phyloP scores from a whole-genome alignment of 2,888 invertebrate genomes.

The Dynastes hyllus region DNA sequence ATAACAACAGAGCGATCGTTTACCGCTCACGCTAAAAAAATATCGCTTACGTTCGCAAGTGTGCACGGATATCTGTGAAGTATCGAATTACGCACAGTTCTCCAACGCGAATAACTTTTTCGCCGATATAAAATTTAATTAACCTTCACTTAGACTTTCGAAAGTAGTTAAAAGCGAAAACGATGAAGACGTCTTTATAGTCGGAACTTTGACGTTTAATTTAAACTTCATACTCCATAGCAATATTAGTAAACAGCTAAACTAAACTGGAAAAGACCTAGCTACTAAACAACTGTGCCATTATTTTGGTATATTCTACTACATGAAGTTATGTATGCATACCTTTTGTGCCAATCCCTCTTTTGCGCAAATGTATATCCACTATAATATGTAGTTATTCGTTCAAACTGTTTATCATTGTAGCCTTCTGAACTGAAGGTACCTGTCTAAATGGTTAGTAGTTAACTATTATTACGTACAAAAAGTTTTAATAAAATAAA shows the following conservation, averaged over 20 bases:
- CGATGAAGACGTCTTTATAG: conserved; percentile 48
- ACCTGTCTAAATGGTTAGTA: too few relatives aligned
- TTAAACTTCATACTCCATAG: conserved; percentile 26
- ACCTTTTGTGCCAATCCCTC: too few relatives aligned
- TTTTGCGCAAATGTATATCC: too few relatives aligned
- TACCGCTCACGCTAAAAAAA: conserved; percentile 2
- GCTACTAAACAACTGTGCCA: not conserved
- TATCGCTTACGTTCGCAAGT: conserved; percentile 1
- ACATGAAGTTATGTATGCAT: too few relatives aligned
- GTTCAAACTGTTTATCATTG: too few relatives aligned
- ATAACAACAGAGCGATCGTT: conserved; percentile 17
- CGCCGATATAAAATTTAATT: conserved; percentile 30
- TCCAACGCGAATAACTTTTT: conserved; percentile 8
- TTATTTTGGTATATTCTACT: not conserved
- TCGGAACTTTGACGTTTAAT: conserved; percentile 28
- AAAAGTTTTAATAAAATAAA: too few relatives aligned
- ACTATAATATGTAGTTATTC: too few relatives aligned
- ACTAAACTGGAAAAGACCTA: not conserved
- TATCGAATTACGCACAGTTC: not conserved
- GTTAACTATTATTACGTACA: too few relatives aligned
- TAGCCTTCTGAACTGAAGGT: too few relatives aligned
- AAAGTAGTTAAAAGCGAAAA: conserved; percentile 30
- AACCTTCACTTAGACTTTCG: conserved; percentile 6
- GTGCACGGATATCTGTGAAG: not conserved
- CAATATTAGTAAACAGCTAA: too few relatives aligned